These are phyloP conservation scores for Toxotes chatareus DNA, from an alignment of 2,113 vertebrate species.

Conservation along the genomic window DNA sequence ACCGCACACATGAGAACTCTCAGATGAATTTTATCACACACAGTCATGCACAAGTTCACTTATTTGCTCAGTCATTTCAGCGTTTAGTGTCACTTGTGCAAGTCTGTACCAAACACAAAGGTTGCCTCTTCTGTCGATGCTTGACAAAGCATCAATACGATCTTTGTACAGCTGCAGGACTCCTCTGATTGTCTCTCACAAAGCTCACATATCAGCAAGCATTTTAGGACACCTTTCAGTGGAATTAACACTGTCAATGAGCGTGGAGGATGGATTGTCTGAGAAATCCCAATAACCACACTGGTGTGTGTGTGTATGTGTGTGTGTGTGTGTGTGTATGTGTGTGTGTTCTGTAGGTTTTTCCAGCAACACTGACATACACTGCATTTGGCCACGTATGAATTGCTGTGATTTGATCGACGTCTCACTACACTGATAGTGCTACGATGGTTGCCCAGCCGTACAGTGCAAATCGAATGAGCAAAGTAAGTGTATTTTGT, in stretches of 20 bases:
- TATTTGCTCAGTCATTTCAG: conserved; percentile 8
- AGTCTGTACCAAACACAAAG: conserved; percentile 50
- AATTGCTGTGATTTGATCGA: conserved; percentile 64
- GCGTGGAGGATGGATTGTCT: conserved; percentile 66
- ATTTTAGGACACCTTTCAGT: conserved; percentile 72
- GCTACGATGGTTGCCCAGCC: conserved; percentile 67
- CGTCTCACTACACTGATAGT: conserved; percentile 57
- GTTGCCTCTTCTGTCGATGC: conserved; percentile 56
- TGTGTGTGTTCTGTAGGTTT: conserved; percentile 8
- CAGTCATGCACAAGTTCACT: neutral
- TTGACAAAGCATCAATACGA: conserved; percentile 63
- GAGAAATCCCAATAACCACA: conserved; percentile 53
- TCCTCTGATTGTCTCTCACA: conserved; percentile 63
- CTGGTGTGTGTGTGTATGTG: neutral
- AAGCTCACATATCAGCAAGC: conserved; percentile 72
- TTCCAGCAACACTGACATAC: conserved; percentile 27
- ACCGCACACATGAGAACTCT: neutral
- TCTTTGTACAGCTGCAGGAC: conserved; percentile 34
- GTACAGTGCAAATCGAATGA: conserved; percentile 49
- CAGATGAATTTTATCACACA: conserved; percentile 7
- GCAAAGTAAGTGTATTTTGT: conserved; percentile 48
- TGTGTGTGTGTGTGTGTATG: conserved; percentile 30
- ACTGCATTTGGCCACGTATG: conserved; percentile 50
- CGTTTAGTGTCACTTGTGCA: neutral
- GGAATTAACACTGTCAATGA: conserved; percentile 79